Evolutionary conservation across 2,113 vertebrate species (phyloP).

Genomic region (Notothenia rossii): DNA sequence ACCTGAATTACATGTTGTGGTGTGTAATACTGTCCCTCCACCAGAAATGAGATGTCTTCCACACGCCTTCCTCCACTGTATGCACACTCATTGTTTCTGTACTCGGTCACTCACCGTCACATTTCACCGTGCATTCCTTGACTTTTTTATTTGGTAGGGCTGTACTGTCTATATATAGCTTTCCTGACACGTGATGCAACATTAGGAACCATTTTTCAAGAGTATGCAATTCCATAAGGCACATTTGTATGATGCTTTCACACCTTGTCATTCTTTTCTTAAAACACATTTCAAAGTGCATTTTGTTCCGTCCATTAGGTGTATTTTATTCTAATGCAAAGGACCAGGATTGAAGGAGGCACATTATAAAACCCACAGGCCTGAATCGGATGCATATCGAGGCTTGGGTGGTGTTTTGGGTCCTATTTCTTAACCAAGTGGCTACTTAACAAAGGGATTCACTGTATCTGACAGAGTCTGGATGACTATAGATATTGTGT

Average conservation of each 20-base stretch:
- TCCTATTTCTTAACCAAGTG: too few relatives aligned
- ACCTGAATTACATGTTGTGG: slow-evolving; percentile 27
- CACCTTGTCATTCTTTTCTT: slow-evolving; percentile 41
- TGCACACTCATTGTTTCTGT: slow-evolving; percentile 23
- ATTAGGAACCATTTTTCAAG: slow-evolving; percentile 4
- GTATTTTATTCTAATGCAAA: too few relatives aligned
- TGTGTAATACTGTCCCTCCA: slow-evolving; percentile 32
- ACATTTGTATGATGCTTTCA: slow-evolving; percentile 53
- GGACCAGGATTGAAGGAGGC: too few relatives aligned
- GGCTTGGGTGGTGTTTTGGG: too few relatives aligned
- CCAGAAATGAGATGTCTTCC: slow-evolving; percentile 68
- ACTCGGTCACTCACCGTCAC: not conserved
- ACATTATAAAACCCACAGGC: too few relatives aligned
- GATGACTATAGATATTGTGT: too few relatives aligned
- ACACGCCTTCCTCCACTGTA: slow-evolving; percentile 47
- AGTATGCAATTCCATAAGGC: slow-evolving; percentile 64
- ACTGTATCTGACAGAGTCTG: too few relatives aligned
- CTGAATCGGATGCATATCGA: too few relatives aligned
- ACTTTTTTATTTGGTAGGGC: slow-evolving; percentile 43
- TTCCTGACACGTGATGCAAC: slow-evolving; percentile 55
- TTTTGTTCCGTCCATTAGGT: too few relatives aligned
- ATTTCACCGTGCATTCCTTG: slow-evolving; percentile 31
- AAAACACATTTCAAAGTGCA: slow-evolving; percentile 52
- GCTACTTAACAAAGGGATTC: too few relatives aligned
- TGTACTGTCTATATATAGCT: slow-evolving; percentile 36